Evolutionary conservation across 2,797 vertebrate species (phyloP).

Genomic region (Sarcophilus harrisii): DNA sequence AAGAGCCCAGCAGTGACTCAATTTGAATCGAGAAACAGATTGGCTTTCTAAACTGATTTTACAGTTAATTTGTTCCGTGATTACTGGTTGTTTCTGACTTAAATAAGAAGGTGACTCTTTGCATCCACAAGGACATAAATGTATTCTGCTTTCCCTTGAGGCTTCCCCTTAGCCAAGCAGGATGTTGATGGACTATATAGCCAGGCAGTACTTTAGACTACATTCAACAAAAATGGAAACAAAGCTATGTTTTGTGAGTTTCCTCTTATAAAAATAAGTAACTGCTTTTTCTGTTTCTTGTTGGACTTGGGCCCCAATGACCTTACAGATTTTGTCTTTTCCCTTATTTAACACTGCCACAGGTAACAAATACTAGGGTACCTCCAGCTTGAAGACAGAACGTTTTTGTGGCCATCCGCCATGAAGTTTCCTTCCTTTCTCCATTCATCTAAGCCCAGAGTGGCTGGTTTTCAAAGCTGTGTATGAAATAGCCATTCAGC

Average conservation of each 20-base stretch:
- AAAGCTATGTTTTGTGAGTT: conserved; percentile 65
- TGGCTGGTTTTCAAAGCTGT: background rate
- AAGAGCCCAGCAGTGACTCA: background rate
- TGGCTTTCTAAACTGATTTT: conserved; percentile 49
- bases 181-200: background rate
- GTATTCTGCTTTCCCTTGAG: conserved; percentile 31
- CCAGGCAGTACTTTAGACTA: conserved; percentile 38
- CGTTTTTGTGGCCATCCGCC: background rate
- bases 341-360: conserved; percentile 6
- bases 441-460: conserved; percentile 6
- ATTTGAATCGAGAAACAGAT: conserved; percentile 29
- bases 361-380: conserved; percentile 56
- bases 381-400: conserved; percentile 41
- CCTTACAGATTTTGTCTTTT: conserved; percentile 63
- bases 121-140: background rate
- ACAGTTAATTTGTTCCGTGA: conserved; percentile 42
- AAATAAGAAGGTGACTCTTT: conserved; percentile 20
- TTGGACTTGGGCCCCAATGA: conserved; percentile 62
- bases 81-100: conserved; percentile 43
- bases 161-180: conserved; percentile 45
- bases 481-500: background rate
- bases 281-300: conserved; percentile 47
- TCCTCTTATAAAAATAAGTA: conserved; percentile 49
- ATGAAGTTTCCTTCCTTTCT: conserved; percentile 38
- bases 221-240: conserved; percentile 48